Percentiles rank a stretch among this genome's conserved stretches.
Evolutionary conservation across 2,113 vertebrate genomes (phyloP).

Genomic region (Polyodon spathula): DNA sequence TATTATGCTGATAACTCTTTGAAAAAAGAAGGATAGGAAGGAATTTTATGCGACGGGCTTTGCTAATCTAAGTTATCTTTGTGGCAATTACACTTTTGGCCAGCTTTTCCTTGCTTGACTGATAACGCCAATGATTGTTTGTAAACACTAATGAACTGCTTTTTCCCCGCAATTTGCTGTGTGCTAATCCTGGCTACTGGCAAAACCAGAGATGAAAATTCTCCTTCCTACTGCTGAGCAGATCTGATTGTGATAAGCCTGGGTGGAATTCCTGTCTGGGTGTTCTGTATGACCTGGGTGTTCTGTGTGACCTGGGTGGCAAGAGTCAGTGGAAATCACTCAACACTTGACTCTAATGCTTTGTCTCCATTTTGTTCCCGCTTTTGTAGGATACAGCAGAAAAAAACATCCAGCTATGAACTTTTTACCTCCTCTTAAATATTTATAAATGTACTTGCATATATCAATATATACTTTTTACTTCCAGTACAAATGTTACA

Average conservation of each 20-base stretch:
- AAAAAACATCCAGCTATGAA: constrained; percentile 40
- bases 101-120: constrained; percentile 22
- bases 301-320: constrained; percentile 62
- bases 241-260: constrained; percentile 50
- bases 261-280: constrained; percentile 55
- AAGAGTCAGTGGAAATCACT: constrained; percentile 47
- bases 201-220: constrained; percentile 30
- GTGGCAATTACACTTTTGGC: constrained; percentile 24
- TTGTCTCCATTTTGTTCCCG: constrained; percentile 29
- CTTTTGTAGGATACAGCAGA: constrained; percentile 22
- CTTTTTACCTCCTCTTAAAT: constrained; percentile 51
- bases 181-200: constrained; percentile 36
- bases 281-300: constrained; percentile 63
- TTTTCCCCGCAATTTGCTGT: constrained; percentile 39
- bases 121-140: constrained; percentile 49
- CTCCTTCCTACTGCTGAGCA: constrained; percentile 40
- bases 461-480: too few species aligned
- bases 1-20: constrained; percentile 23
- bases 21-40: background rate
- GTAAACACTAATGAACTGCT: constrained; percentile 54
- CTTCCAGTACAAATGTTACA: too few species aligned
- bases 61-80: constrained; percentile 35
- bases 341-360: constrained; percentile 53
- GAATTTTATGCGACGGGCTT: background rate
- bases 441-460: too few species aligned